Evolutionary conservation across 1,140 invertebrate species (phyloP).

Genomic region (Doryteuthis pealeii): DNA sequence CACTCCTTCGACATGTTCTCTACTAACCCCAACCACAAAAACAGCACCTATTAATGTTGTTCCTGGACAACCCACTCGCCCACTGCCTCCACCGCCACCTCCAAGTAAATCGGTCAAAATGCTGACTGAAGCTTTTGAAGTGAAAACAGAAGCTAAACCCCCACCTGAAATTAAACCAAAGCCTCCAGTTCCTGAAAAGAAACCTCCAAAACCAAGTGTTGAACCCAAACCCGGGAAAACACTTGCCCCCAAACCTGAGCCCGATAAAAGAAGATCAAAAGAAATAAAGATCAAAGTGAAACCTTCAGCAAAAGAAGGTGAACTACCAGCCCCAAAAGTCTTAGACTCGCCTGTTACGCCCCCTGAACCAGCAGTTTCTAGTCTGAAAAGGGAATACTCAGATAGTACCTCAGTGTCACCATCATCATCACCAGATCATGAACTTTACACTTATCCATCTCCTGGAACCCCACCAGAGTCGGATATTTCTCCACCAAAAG

Average conservation of each 20-base stretch:
- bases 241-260: slow-evolving; percentile 4
- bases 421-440: slow-evolving; percentile 47
- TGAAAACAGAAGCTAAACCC: slow-evolving; percentile 18
- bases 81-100: background rate
- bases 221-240: background rate
- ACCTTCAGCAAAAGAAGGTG: slow-evolving; percentile 45
- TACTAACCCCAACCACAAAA: background rate
- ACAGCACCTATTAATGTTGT: slow-evolving; percentile 10
- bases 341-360: slow-evolving; percentile 54
- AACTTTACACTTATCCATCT: slow-evolving; percentile 49
- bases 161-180: slow-evolving; percentile 11
- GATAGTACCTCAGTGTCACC: slow-evolving; percentile 53
- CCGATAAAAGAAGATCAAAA: slow-evolving; percentile 47
- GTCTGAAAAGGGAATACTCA: slow-evolving; percentile 50
- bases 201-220: slow-evolving; percentile 18
- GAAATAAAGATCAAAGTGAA: slow-evolving; percentile 53
- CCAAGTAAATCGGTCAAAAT: background rate
- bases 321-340: slow-evolving; percentile 48
- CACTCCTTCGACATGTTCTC: background rate
- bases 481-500: slow-evolving; percentile 54
- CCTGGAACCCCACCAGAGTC: slow-evolving; percentile 56
- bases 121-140: slow-evolving; percentile 23
- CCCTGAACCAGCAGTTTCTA: slow-evolving; percentile 48
- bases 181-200: background rate
- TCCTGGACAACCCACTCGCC: slow-evolving; percentile 1